phyloP scores from a whole-genome alignment of 2,113 vertebrate species.

The Chamaea fasciata region DNA sequence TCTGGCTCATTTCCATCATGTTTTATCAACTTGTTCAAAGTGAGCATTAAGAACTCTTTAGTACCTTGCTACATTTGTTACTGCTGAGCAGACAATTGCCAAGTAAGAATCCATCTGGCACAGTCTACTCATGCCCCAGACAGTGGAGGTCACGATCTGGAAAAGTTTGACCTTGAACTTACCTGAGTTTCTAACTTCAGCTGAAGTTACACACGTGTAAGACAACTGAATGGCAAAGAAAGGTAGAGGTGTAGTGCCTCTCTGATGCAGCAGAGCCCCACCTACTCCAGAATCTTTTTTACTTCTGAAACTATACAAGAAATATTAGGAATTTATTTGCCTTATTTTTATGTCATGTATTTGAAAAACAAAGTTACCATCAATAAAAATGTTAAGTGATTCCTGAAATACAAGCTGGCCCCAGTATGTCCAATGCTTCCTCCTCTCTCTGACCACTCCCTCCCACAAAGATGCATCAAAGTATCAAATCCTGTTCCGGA shows the following conservation, averaged over 20 bases:
- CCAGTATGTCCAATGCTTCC: not conserved
- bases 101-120: not conserved
- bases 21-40: constrained; percentile 25
- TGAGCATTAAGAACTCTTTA: not conserved
- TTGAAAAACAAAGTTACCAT: not conserved
- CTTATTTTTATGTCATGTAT: not conserved
- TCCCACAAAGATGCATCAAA: not conserved
- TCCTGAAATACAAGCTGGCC: not conserved
- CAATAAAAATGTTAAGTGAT: not conserved
- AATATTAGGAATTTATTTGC: not conserved
- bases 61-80: not conserved
- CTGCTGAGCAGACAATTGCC: not conserved
- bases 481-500: not conserved
- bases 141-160: not conserved
- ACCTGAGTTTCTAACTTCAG: not conserved
- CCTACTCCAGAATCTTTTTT: not conserved
- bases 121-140: not conserved
- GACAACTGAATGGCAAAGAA: not conserved
- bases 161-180: not conserved
- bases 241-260: not conserved
- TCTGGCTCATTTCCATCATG: not conserved
- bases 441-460: not conserved
- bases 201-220: not conserved
- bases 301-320: not conserved
- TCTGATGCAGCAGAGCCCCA: not conserved